Base-by-base conservation (phyloP, 53 echinoderm and acorn worm species). In the Holothuria scabra region DNA sequence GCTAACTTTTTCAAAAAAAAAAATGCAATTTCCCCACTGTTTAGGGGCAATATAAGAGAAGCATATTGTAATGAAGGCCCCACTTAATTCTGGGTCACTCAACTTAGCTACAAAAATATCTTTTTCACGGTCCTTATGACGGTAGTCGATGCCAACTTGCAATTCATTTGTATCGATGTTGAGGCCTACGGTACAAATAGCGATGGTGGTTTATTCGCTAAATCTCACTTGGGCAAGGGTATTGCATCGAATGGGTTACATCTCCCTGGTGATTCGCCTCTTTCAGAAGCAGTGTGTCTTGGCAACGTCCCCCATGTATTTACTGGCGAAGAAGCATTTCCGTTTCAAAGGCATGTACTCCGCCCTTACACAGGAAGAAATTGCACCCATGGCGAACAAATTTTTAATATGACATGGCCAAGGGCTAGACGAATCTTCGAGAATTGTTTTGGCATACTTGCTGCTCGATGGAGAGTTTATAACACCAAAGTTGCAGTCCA, bases 11-110 rank as follows among this genome's bases (percentile, higher is more conserved):
- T n/a, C n/a, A n/a, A n/a, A 1, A 12, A 19, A 5, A 26, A 87
- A 58, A 46, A 87, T 87, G 89, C 70, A 88, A 56, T 92, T 85
- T 56, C 88, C 92, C 1, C 85, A 92, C 66, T 89, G 92, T 63
- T 59, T 86, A 12, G 92, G 86, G 0, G 86, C 88, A 3, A 28
- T 92, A 25, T 88, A 84, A 67, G 92, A 86, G 25, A 92, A 92
- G 31, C 86, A 88, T 60, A 61, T 92, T 7, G 28, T 67, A 0
- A 65, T 92, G 19, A 46, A 85, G 41, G 55, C 68, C 3, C 92
- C 88, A 14, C 26, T 57, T 3, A 89, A 68, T 35, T 67, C 78
- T 31, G 86, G 88, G 14, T 76, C 76, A 16, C 64, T 49, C 1
- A 88, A 74, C 65, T 88, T 58, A 62, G 89, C 88, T 23, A 86